Conservation (phyloP, 2,113 vertebrate genomes). For the Tetrax tetrax region DNA sequence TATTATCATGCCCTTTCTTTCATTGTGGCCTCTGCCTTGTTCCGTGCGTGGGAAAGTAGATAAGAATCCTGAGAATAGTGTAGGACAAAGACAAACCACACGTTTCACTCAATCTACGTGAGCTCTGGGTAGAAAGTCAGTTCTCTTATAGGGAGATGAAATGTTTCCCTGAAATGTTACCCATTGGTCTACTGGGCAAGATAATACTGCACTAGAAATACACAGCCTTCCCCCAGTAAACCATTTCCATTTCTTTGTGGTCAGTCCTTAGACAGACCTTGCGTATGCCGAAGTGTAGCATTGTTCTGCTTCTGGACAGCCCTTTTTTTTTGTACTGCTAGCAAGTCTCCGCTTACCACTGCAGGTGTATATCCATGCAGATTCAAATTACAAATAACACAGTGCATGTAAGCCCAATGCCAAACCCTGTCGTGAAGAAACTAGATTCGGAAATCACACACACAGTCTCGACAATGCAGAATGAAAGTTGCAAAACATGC, state of each 20-base stretch:
- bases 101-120: background rate
- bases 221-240: background rate
- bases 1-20: background rate
- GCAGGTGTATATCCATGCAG: background rate
- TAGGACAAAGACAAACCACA: background rate
- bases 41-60: background rate
- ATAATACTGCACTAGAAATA: background rate
- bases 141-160: background rate
- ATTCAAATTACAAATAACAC: background rate
- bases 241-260: background rate
- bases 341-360: background rate
- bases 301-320: background rate
- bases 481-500: background rate
- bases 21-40: background rate
- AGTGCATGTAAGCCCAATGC: background rate
- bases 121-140: background rate
- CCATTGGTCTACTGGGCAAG: background rate
- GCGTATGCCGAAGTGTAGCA: rapidly evolving
- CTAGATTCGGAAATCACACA: background rate
- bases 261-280: background rate
- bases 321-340: background rate
- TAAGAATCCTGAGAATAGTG: background rate
- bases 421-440: background rate
- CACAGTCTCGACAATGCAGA: background rate
- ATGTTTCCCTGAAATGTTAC: background rate